A percentile compares a stretch with the other conserved stretches of the same genome.
Conservation (phyloP, 2,797 vertebrate genomes). For the Okamejei kenojei region DNA sequence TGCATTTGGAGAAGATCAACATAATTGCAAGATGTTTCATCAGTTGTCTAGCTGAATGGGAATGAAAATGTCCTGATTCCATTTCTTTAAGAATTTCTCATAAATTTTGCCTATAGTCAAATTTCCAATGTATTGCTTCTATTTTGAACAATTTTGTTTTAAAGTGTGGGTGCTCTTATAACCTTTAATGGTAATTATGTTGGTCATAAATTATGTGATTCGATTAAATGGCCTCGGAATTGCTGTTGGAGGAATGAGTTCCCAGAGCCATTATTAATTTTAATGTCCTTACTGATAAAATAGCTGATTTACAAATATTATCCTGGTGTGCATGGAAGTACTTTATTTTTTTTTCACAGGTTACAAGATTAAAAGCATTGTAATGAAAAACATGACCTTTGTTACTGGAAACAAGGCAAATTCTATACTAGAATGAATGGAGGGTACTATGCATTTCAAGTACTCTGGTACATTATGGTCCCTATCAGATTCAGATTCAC, state of each 20-base stretch:
- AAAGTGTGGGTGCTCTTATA: neutral
- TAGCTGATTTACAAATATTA: neutral
- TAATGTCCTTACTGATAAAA: neutral
- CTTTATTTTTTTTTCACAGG: neutral
- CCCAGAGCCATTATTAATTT: neutral
- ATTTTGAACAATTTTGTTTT: neutral
- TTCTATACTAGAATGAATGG: neutral
- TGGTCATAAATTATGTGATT: neutral
- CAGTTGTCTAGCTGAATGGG: no score
- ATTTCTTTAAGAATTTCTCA: neutral
- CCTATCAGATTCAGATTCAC: slow-evolving; percentile 16
- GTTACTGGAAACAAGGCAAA: neutral
- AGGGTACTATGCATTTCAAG: neutral
- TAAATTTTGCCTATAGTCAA: neutral
- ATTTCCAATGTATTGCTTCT: neutral
- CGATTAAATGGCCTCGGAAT: neutral
- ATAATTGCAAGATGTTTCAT: no score
- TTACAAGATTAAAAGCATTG: neutral
- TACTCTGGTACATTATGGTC: neutral
- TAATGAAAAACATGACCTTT: neutral
- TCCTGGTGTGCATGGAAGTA: neutral
- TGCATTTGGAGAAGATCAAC: no score
- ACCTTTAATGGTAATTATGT: neutral
- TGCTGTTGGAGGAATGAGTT: neutral
- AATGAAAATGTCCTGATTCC: neutral